Evolutionary conservation across 2,797 vertebrate genomes (phyloP).

Genomic region (Hydrolagus colliei): DNA sequence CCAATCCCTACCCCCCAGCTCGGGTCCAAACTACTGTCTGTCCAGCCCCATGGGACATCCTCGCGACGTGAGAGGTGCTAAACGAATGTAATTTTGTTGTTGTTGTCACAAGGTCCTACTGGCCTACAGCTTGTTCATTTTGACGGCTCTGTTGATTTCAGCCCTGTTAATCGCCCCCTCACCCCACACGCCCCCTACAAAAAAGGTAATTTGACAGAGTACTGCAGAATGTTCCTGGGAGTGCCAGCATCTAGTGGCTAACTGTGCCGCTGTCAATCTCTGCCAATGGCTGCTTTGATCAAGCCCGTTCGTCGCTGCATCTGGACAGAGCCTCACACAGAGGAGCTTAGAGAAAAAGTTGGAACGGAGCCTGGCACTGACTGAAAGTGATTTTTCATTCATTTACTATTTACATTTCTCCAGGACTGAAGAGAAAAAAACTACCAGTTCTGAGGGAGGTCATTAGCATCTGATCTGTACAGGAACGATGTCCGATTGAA

Average conservation of each 20-base stretch:
- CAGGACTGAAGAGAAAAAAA: not conserved
- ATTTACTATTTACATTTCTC: slow-evolving; percentile 6
- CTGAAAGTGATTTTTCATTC: slow-evolving; percentile 36
- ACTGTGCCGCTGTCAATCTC: slow-evolving; percentile 37
- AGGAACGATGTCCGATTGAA: slow-evolving; percentile 1
- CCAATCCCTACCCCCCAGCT: no score
- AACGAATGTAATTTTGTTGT: not conserved
- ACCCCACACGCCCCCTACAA: not conserved
- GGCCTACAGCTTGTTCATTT: slow-evolving; percentile 16
- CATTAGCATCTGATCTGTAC: slow-evolving; percentile 6
- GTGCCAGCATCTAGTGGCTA: slow-evolving; percentile 36
- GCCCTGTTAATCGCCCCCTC: slow-evolving; percentile 27
- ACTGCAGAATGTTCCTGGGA: slow-evolving; percentile 37
- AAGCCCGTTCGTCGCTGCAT: slow-evolving; percentile 39
- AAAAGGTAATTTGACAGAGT: slow-evolving; percentile 34
- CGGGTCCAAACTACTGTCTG: no score
- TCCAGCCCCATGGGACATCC: no score
- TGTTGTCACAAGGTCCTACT: slow-evolving; percentile 3
- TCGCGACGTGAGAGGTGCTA: no score
- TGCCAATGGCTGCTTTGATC: slow-evolving; percentile 47
- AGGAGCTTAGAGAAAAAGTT: slow-evolving; percentile 51
- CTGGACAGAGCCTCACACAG: slow-evolving; percentile 46
- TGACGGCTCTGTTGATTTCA: not conserved
- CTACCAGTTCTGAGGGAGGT: not conserved
- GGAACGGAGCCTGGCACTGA: slow-evolving; percentile 44